Percentiles rank a stretch among this genome's conserved stretches.
phyloP scores from a whole-genome alignment of 2,888 invertebrate genomes.

The Onthophagus sagittarius region DNA sequence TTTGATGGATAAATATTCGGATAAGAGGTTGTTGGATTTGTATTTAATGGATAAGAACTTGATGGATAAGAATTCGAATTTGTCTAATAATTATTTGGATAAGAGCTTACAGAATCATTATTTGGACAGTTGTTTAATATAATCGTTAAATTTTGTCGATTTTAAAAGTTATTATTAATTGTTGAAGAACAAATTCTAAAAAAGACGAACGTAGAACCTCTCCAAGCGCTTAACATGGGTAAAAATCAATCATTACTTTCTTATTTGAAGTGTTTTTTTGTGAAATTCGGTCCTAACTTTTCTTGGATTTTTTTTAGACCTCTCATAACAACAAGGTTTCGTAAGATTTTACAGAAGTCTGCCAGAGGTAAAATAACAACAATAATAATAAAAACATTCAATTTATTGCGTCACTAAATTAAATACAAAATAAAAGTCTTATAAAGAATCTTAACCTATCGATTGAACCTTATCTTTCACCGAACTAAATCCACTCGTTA shows the following conservation, averaged over 20 bases:
- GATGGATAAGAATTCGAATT: constrained; percentile 9
- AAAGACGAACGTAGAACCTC: constrained; percentile 43
- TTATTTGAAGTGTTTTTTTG: neutral
- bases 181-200: neutral
- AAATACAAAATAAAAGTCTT: neutral
- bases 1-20: neutral
- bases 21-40: constrained; percentile 24
- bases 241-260: constrained; percentile 29
- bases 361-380: constrained; percentile 60
- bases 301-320: constrained; percentile 55
- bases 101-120: neutral
- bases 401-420: neutral
- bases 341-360: constrained; percentile 62
- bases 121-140: too few relatives aligned
- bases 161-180: neutral
- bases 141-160: neutral
- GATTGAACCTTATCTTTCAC: constrained; percentile 29
- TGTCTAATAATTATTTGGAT: neutral
- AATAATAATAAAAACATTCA: neutral
- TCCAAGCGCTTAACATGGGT: constrained; percentile 55
- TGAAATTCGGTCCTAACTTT: constrained; percentile 21
- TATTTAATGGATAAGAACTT: constrained; percentile 10
- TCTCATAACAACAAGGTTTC: constrained; percentile 66
- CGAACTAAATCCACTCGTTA: constrained; percentile 24
- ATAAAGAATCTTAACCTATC: constrained; percentile 21